Evolutionary conservation across 2,888 invertebrate species (phyloP).

Genomic region (Nemotelus nigrinus): DNA sequence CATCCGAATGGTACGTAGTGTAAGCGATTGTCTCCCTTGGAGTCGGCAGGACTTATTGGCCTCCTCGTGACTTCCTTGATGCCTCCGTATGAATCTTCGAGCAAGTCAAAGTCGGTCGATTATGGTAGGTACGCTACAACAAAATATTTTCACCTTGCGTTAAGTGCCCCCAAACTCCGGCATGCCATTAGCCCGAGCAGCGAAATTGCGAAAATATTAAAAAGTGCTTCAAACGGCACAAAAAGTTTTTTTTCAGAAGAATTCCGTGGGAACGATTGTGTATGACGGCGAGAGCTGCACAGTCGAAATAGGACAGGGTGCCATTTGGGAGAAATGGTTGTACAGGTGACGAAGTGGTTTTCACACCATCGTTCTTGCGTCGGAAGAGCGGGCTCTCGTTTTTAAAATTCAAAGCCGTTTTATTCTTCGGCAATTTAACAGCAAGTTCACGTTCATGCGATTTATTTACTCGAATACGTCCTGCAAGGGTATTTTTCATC

Average conservation of each 20-base stretch:
- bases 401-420: conserved; percentile 41
- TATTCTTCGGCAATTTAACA: conserved; percentile 37
- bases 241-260: conserved; percentile 32
- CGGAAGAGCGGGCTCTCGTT: conserved; percentile 4
- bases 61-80: conserved; percentile 24
- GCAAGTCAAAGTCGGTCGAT: neutral
- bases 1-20: neutral
- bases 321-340: neutral
- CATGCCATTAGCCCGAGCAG: conserved; percentile 33
- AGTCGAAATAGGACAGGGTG: neutral
- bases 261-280: conserved; percentile 39
- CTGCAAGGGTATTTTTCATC: conserved; percentile 19
- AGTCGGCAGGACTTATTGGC: neutral
- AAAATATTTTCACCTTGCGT: conserved; percentile 22
- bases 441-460: conserved; percentile 38
- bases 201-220: conserved; percentile 38
- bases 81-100: neutral
- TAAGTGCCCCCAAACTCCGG: neutral
- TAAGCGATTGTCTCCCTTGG: neutral
- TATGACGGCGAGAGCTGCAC: conserved; percentile 1
- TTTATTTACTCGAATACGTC: conserved; percentile 39
- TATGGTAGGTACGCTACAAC: neutral
- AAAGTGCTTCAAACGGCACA: conserved; percentile 29
- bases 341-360: conserved; percentile 10
- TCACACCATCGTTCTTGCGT: neutral